Percentiles rank a stretch among this genome's conserved stretches.
phyloP scores from a whole-genome alignment of 1,140 invertebrate genomes.

The Polyergus mexicanus region DNA sequence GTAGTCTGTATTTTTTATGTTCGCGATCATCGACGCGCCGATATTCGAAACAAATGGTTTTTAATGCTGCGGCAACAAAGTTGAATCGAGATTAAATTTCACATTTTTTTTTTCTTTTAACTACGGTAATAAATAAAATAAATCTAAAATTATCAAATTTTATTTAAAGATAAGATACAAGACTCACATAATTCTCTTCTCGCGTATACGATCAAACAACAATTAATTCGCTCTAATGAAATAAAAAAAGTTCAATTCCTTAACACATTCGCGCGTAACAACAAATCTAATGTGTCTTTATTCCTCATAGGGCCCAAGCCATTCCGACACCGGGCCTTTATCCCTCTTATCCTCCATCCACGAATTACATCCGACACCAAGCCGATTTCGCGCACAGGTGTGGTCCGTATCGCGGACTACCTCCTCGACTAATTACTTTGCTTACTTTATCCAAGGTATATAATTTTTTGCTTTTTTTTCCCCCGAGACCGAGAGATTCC shows the following conservation, averaged over 20 bases:
- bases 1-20: conserved; percentile 29
- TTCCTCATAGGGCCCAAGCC: conserved; percentile 16
- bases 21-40: conserved; percentile 9
- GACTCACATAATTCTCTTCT: not conserved
- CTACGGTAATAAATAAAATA: not conserved
- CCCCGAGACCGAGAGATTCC: conserved; percentile 43
- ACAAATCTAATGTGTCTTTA: conserved; percentile 11
- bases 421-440: conserved; percentile 72
- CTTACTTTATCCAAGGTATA: conserved; percentile 63
- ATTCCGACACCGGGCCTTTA: conserved; percentile 49
- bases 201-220: not conserved
- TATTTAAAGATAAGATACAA: not conserved
- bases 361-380: conserved; percentile 38
- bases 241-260: not conserved
- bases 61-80: not conserved
- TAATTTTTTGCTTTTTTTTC: conserved; percentile 66
- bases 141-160: not conserved
- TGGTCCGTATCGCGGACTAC: conserved; percentile 56
- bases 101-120: not conserved
- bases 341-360: conserved; percentile 30
- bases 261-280: not conserved
- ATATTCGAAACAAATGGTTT: not conserved
- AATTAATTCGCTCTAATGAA: not conserved
- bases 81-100: conserved; percentile 6
- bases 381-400: conserved; percentile 71